phyloP scores from a whole-genome alignment of 2,797 vertebrate genomes.

The Echiichthys vipera region DNA sequence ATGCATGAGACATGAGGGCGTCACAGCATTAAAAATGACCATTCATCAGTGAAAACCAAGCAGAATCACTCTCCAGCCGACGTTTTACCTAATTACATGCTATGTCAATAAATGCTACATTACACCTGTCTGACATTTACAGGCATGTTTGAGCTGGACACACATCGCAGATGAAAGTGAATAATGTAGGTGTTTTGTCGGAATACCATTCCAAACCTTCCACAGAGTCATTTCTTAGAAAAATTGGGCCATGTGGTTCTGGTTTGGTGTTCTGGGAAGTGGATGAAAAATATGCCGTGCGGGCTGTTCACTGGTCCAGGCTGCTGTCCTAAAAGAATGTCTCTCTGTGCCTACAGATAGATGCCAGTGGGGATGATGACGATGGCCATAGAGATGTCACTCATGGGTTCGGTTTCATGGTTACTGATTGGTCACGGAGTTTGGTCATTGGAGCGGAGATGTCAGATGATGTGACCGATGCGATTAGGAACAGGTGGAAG shows the following conservation, averaged over 20 bases:
- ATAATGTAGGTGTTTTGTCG: slow-evolving; percentile 37
- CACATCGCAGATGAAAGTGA: slow-evolving; percentile 29
- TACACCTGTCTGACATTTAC: slow-evolving; percentile 1
- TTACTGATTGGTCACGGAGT: slow-evolving; percentile 15
- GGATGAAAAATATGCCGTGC: slow-evolving; percentile 24
- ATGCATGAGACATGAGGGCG: neutral
- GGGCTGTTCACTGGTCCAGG: slow-evolving; percentile 4
- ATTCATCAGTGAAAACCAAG: slow-evolving; percentile 22
- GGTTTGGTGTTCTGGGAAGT: slow-evolving; percentile 64
- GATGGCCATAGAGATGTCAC: slow-evolving; percentile 21
- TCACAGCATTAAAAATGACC: neutral
- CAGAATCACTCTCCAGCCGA: neutral
- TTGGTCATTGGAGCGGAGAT: neutral
- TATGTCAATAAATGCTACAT: neutral
- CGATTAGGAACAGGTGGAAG: slow-evolving; percentile 41
- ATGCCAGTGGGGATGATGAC: slow-evolving; percentile 27
- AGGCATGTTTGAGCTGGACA: slow-evolving; percentile 9
- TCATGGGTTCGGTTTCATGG: neutral
- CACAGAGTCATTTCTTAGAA: slow-evolving; percentile 37
- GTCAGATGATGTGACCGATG: slow-evolving; percentile 5
- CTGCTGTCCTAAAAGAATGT: slow-evolving; percentile 14
- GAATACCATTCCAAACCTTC: slow-evolving; percentile 30
- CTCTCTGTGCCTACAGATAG: slow-evolving; percentile 10
- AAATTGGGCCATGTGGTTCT: slow-evolving; percentile 63
- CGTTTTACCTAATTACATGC: slow-evolving; percentile 3